Evolutionary conservation across 2,113 vertebrate species (phyloP).

Genomic region (Hiodon alosoides): DNA sequence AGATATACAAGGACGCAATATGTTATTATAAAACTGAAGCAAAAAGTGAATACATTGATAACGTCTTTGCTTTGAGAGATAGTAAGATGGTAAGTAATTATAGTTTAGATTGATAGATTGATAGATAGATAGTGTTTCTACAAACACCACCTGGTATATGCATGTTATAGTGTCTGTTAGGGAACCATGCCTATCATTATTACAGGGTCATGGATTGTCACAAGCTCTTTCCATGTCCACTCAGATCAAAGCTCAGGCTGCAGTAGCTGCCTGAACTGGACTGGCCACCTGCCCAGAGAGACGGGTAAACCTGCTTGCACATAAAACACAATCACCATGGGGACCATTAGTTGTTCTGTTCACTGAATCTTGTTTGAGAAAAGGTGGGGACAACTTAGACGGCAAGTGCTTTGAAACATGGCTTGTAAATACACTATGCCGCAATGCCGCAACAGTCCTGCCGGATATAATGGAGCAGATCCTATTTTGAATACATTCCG

Average conservation of each 20-base stretch:
- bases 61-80: too few species aligned
- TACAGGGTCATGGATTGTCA: slow-evolving; percentile 3
- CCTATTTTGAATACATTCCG: too few species aligned
- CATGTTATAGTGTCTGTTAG: not conserved
- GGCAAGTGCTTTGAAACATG: not conserved
- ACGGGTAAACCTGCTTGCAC: slow-evolving; percentile 8
- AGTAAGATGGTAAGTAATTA: too few species aligned
- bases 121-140: too few species aligned
- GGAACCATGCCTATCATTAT: not conserved
- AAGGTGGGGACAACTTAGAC: not conserved
- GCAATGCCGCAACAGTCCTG: not conserved
- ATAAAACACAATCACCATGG: slow-evolving; percentile 4
- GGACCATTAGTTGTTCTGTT: slow-evolving; percentile 7
- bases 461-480: not conserved
- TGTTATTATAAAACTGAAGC: not conserved
- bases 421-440: not conserved
- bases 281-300: slow-evolving; percentile 12
- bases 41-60: too few species aligned
- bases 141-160: too few species aligned
- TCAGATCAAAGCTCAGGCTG: slow-evolving; percentile 10
- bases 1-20: not conserved
- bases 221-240: not conserved
- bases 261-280: not conserved
- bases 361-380: not conserved
- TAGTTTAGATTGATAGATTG: too few species aligned